Base-by-base conservation (phyloP, 2,888 invertebrate species). In the Heliconius ethilla region DNA sequence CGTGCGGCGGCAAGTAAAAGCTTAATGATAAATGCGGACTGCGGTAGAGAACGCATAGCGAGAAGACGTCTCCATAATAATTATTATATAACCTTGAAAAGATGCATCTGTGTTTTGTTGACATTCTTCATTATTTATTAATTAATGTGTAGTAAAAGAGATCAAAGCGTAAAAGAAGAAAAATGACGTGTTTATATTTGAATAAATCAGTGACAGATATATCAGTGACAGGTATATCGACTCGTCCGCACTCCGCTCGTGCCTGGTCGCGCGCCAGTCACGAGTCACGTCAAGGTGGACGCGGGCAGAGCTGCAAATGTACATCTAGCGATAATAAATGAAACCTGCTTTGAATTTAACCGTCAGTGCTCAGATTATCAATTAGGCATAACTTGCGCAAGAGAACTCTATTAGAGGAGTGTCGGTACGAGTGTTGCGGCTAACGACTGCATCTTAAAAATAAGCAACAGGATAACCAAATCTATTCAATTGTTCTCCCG, bases 401-500 rank as follows among this genome's bases (percentile, higher is more conserved):
- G 55, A n/a, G 59, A 10, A 10, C n/a, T 59, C 22, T 10, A n/a
- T n/a, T n/a, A 59, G 59, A 59, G 9, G 10, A 70, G 27, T 75
- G 29, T 33, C 29, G 29, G 29, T 80, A 73, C 76, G 79, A 81
- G 79, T 78, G 82, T 83, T 83, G 85, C 82, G 83, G 82, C 82
- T 84, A 84, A 85, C 85, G 85, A 85, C 75, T 78, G 79, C 73
- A 72, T 59, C 70, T 78, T 76, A 75, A 79, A 78, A 80, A 80
- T 78, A 77, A 75, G 76, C 77, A 67, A 62, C 76, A 77, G 75
- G 81, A 86, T 85, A 83, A 85, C 86, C 86, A 84, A 86, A 86
- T 87, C 82, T 83, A 86, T 85, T 83, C 83, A 86, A 85, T 86
- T 86, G 85, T 86, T 84, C 86, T 86, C 86, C 80, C 80, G 88